Evolutionary conservation across 1,140 invertebrate genomes (phyloP), one percentile per base, ranked within the genome.

Genomic region (Apis dorsata): DNA sequence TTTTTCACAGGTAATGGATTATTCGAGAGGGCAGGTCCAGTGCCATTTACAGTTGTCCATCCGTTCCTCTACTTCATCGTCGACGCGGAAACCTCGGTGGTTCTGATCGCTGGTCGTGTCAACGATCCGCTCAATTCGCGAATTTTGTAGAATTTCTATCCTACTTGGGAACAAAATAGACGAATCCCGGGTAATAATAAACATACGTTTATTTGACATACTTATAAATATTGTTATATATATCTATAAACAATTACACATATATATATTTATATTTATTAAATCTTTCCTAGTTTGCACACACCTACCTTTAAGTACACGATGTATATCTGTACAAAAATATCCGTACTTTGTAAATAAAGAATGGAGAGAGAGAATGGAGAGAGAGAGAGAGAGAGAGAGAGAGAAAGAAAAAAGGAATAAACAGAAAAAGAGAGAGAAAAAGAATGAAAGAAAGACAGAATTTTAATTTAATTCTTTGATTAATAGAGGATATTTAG

Each of bases 11-110:
- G 89, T 62, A 92, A 91, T 78, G 88, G 85, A 70, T 83, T 91
- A 12, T 86, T 91, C 69, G 91, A 91, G 78, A 92, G 86, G 66
- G 78, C 88, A 63, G 94, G 94, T 80, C 95, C 96, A 69, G 94
- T 96, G n/a, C 91, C 95, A 72, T 97, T 97, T 91, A 95, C 95
- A 15, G 97, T 96, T 3, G 96, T 96, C 79, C 96, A 96, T 93
- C 97, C 97, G 19, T 98, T 97, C 91, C 91, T 97, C 60, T 98
- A 96, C 92, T 97, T 97, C 91, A 97, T 98, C 65, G 95, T 98
- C 92, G 97, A 98, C 91, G 94, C 95, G 60, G 96, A 96, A 87
- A 96, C 97, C 15, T 95, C 97, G 88, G 96, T 97, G 34, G 94
- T 96, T 63, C 94, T 97, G 49, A 97, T 97, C 94, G 96, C 96